Evolutionary conservation across 2,888 invertebrate species (phyloP).

Genomic region (Aelia acuminata): DNA sequence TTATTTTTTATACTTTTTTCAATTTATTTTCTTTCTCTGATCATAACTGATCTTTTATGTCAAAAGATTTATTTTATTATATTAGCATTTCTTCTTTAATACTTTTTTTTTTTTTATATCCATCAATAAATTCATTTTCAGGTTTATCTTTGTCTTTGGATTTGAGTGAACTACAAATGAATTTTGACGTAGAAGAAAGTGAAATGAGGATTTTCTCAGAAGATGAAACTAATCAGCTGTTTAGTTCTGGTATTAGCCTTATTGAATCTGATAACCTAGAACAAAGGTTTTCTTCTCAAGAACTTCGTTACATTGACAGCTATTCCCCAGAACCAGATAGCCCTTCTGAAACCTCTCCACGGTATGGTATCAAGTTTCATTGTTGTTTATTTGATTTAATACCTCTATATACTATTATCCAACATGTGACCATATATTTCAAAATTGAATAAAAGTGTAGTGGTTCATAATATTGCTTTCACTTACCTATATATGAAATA

Average conservation of each 20-base stretch:
- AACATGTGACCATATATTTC: background rate
- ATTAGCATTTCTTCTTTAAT: background rate
- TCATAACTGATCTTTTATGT: background rate
- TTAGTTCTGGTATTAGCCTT: slow-evolving; percentile 65
- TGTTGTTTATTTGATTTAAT: background rate
- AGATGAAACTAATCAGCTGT: slow-evolving; percentile 76
- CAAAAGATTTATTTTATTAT: background rate
- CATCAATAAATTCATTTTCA: slow-evolving; percentile 65
- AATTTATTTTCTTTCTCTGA: background rate
- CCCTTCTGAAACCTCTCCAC: slow-evolving; percentile 57
- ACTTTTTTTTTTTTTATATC: background rate
- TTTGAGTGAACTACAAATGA: slow-evolving; percentile 86
- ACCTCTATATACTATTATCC: background rate
- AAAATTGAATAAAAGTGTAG: background rate
- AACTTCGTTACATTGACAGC: slow-evolving; percentile 87
- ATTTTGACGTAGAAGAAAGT: slow-evolving; percentile 87
- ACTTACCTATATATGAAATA: too few species aligned
- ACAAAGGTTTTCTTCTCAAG: slow-evolving; percentile 77
- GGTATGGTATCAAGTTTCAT: background rate
- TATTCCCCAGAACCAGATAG: slow-evolving; percentile 77
- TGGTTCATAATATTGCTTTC: too few species aligned
- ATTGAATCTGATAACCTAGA: slow-evolving; percentile 75
- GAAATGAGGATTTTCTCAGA: slow-evolving; percentile 92
- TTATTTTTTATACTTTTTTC: too few species aligned
- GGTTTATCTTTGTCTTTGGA: slow-evolving; percentile 74